Percentiles rank a stretch among this genome's conserved stretches.
Evolutionary conservation across 2,113 vertebrate genomes (phyloP).

Genomic region (Ranitomeya imitator): DNA sequence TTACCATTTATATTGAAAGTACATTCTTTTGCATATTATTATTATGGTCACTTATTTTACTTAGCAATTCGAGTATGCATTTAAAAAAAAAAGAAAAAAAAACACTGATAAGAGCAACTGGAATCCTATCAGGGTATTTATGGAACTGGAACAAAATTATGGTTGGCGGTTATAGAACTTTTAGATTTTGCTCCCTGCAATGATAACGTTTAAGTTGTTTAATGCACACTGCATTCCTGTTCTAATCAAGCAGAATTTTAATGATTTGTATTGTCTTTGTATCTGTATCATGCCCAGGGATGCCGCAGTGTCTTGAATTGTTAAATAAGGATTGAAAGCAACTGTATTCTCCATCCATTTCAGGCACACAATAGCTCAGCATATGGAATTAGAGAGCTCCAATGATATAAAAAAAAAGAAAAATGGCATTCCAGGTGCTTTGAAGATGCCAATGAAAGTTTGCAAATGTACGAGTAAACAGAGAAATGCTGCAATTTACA

Average conservation of each 20-base stretch:
- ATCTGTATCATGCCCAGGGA: constrained; percentile 24
- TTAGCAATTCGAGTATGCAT: constrained; percentile 9
- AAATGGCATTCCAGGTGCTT: background rate
- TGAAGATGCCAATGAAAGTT: constrained; percentile 13
- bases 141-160: constrained; percentile 23
- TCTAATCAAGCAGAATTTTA: constrained; percentile 47
- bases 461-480: constrained; percentile 3
- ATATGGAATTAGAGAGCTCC: constrained; percentile 30
- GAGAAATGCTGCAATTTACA: constrained; percentile 5
- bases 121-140: constrained; percentile 26
- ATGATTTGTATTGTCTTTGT: constrained; percentile 33
- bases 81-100: background rate
- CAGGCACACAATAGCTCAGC: constrained; percentile 30
- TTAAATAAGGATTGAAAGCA: constrained; percentile 38
- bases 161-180: constrained; percentile 20
- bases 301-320: constrained; percentile 26
- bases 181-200: constrained; percentile 23
- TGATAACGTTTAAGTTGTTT: constrained; percentile 25
- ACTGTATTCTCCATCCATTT: constrained; percentile 1
- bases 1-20: constrained; percentile 40
- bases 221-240: constrained; percentile 4
- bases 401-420: constrained; percentile 15
- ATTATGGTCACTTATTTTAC: constrained; percentile 42
- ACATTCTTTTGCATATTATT: constrained; percentile 19
- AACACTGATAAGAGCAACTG: constrained; percentile 35